Evolutionary conservation across 1,140 invertebrate species (phyloP).

Genomic region (Ditylenchus dipsaci): DNA sequence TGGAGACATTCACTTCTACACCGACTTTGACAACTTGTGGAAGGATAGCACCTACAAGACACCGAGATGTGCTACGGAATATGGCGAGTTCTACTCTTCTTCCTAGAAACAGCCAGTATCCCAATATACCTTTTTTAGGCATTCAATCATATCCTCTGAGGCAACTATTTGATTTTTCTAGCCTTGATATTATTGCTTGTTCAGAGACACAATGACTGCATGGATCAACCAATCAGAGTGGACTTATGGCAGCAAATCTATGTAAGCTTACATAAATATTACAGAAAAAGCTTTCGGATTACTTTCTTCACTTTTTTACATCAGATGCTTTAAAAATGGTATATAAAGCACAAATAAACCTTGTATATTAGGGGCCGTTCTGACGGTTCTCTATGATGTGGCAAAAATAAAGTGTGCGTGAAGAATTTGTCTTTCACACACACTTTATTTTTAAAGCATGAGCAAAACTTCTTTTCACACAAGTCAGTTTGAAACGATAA

Average conservation of each 20-base stretch:
- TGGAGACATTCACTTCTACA: slow-evolving; percentile 92
- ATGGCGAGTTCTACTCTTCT: slow-evolving; percentile 93
- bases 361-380: too few relatives aligned
- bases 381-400: too few relatives aligned
- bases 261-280: too few relatives aligned
- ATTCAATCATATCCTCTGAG: not conserved
- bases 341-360: too few relatives aligned
- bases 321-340: too few relatives aligned
- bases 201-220: slow-evolving; percentile 40
- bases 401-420: too few relatives aligned
- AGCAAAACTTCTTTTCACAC: too few relatives aligned
- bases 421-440: too few relatives aligned
- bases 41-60: slow-evolving; percentile 70
- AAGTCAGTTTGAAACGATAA: too few relatives aligned
- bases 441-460: too few relatives aligned
- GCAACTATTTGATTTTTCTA: not conserved
- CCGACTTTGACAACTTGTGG: slow-evolving; percentile 79
- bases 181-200: not conserved
- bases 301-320: too few relatives aligned
- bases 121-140: not conserved
- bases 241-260: slow-evolving; percentile 64
- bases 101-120: slow-evolving; percentile 71
- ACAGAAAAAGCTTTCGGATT: too few relatives aligned
- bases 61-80: slow-evolving; percentile 86
- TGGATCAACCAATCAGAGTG: slow-evolving; percentile 65